phyloP scores from a whole-genome alignment of 2,888 invertebrate genomes.

The Diadegma fenestrale region DNA sequence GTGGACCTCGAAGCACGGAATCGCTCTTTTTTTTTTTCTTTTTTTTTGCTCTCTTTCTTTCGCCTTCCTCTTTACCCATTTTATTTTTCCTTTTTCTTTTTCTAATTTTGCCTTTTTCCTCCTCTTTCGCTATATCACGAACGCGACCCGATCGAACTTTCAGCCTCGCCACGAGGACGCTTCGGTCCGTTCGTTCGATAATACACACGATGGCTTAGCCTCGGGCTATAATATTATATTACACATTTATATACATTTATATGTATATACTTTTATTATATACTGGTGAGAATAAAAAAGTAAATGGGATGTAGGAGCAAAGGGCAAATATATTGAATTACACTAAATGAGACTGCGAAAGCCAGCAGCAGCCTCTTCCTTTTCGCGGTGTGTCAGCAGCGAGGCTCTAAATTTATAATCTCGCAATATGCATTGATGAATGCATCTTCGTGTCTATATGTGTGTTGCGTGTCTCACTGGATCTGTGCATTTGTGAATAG shows the following conservation, averaged over 20 bases:
- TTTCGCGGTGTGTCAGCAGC: slow-evolving; percentile 18
- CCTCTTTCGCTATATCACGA: slow-evolving; percentile 44
- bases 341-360: slow-evolving; percentile 43
- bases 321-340: slow-evolving; percentile 48
- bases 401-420: slow-evolving; percentile 37
- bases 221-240: slow-evolving; percentile 50
- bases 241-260: slow-evolving; percentile 18
- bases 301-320: neutral
- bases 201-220: slow-evolving; percentile 60
- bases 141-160: slow-evolving; percentile 65
- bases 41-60: slow-evolving; percentile 18
- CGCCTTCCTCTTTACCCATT: neutral
- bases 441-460: too few species aligned
- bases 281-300: slow-evolving; percentile 41
- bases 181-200: slow-evolving; percentile 67
- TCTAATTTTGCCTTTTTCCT: slow-evolving; percentile 28
- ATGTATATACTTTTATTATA: slow-evolving; percentile 33
- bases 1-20: slow-evolving; percentile 53
- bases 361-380: too few species aligned
- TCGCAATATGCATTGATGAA: neutral
- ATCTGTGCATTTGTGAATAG: neutral
- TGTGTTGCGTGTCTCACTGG: too few species aligned
- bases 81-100: slow-evolving; percentile 23
- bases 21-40: slow-evolving; percentile 48
- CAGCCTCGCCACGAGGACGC: slow-evolving; percentile 67